phyloP scores from a whole-genome alignment of 2,113 vertebrate genomes.

The Python bivittatus region DNA sequence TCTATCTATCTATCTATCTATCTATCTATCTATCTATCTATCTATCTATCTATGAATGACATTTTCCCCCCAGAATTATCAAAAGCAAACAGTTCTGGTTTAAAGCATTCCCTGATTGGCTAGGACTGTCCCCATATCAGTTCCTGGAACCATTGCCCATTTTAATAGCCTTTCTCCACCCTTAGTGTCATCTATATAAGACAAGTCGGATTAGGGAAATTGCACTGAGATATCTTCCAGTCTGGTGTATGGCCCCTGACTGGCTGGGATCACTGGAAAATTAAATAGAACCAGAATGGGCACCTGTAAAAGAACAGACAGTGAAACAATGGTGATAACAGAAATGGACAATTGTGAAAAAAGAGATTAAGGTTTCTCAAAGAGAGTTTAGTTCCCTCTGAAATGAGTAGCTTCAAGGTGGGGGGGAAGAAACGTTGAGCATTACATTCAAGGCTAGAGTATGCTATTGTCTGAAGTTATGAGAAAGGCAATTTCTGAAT shows the following conservation, averaged over 20 bases:
- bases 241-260: no score
- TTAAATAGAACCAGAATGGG: no score
- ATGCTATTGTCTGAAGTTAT: background rate
- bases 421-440: background rate
- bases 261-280: background rate
- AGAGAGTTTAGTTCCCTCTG: background rate
- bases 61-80: background rate
- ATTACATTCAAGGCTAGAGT: background rate
- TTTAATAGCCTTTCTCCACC: background rate
- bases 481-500: background rate
- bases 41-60: no score
- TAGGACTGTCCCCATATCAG: background rate
- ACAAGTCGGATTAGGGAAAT: background rate
- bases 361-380: background rate
- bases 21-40: no score
- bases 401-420: background rate
- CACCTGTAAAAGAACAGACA: no score
- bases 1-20: no score
- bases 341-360: no score
- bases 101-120: background rate
- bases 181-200: background rate
- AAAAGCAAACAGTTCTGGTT: background rate
- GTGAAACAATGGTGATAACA: background rate
- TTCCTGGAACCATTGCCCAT: background rate
- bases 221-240: background rate